Conservation (phyloP, 1,140 invertebrate species). For the Apocrypta bakeri region DNA sequence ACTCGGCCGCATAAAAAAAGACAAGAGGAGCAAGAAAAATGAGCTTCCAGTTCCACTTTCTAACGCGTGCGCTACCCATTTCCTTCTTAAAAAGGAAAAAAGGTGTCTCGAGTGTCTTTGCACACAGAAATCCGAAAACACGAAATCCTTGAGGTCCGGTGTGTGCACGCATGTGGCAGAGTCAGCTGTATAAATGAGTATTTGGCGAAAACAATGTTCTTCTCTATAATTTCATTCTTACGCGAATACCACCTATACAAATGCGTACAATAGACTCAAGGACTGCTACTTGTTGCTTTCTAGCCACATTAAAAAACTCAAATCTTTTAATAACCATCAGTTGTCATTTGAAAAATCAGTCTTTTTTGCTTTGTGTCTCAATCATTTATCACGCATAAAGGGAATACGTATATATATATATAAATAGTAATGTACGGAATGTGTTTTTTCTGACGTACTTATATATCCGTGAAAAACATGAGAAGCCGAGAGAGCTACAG, state of each 20-base stretch:
- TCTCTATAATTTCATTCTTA: too few relatives aligned
- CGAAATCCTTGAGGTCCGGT: neutral
- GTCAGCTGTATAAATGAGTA: too few relatives aligned
- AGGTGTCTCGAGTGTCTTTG: conserved; percentile 1
- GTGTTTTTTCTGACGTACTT: neutral
- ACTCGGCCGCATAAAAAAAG: conserved; percentile 42
- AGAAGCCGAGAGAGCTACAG: neutral
- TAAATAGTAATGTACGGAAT: neutral
- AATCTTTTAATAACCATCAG: neutral
- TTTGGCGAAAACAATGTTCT: too few relatives aligned
- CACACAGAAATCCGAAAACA: neutral
- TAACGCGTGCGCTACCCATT: conserved; percentile 9
- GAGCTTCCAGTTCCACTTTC: conserved; percentile 40
- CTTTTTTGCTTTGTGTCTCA: neutral
- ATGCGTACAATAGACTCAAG: too few relatives aligned
- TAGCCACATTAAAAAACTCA: too few relatives aligned
- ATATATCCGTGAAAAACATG: conserved; percentile 15
- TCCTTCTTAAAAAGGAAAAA: conserved; percentile 30
- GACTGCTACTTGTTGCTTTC: too few relatives aligned
- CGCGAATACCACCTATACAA: too few relatives aligned
- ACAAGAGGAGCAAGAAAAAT: conserved; percentile 48
- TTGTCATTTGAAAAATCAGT: neutral
- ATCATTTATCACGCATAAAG: conserved; percentile 5
- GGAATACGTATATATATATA: neutral
- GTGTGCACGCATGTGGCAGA: neutral